Evolutionary conservation across 2,113 vertebrate species (phyloP).

Genomic region (Marmota monax): DNA sequence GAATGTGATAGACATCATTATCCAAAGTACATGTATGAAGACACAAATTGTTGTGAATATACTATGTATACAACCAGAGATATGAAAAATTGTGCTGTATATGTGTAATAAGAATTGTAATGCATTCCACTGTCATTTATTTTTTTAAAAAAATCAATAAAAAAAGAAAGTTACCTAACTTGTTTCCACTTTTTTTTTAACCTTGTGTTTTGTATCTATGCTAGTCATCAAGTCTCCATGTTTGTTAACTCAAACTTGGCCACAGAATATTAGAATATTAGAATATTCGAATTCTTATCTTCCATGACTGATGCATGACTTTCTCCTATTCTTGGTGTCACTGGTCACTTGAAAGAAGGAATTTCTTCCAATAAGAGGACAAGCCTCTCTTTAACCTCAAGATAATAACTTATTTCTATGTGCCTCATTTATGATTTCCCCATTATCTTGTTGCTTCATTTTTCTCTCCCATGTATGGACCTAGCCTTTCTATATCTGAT

Average conservation of each 20-base stretch:
- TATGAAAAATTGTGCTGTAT: too few species aligned
- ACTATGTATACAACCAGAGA: too few species aligned
- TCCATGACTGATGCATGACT: fast-evolving
- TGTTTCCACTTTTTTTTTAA: not conserved
- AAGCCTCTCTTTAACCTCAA: not conserved
- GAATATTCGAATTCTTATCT: not conserved
- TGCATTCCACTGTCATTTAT: too few species aligned
- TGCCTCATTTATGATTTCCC: not conserved
- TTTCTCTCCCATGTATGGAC: not conserved
- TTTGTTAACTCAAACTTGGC: not conserved
- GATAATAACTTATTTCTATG: not conserved
- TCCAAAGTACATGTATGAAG: too few species aligned
- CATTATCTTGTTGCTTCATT: not conserved
- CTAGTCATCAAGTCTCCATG: not conserved
- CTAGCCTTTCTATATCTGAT: not conserved
- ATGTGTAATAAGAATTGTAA: too few species aligned
- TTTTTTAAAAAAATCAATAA: too few species aligned
- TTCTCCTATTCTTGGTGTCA: fast-evolving
- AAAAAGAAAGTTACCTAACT: not conserved
- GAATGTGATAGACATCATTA: too few species aligned
- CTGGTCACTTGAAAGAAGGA: not conserved
- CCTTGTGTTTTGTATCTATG: not conserved
- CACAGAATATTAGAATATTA: not conserved
- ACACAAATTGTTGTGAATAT: too few species aligned
- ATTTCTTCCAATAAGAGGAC: not conserved